These are phyloP conservation scores for Micrastur ruficollis DNA, from an alignment of 2,797 vertebrate species.

Conservation along the genomic window DNA sequence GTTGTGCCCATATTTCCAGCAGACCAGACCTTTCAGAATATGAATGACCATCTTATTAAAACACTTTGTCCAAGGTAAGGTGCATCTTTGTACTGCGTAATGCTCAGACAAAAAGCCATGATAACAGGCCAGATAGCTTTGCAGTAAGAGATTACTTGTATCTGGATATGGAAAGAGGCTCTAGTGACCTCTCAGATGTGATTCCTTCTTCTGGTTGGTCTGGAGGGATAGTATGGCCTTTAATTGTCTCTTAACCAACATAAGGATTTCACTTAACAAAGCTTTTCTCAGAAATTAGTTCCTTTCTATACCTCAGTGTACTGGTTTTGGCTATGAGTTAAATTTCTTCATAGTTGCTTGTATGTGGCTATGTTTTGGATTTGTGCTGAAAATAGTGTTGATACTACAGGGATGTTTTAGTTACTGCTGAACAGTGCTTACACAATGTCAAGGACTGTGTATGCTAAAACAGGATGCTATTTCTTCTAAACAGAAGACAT, in stretches of 20 bases:
- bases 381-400: neutral
- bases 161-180: rapidly evolving
- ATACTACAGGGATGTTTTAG: neutral
- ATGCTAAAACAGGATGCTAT: neutral
- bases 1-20: neutral
- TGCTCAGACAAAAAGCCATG: neutral
- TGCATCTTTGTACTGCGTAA: neutral
- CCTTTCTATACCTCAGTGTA: neutral
- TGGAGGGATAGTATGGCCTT: neutral
- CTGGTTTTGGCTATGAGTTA: neutral
- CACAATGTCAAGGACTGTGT: too few relatives aligned
- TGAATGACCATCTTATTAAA: neutral
- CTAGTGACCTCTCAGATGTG: neutral
- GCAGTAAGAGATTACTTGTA: neutral
- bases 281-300: neutral
- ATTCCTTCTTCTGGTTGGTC: neutral
- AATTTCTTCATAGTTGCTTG: neutral
- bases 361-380: neutral
- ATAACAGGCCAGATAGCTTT: neutral
- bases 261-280: neutral
- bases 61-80: neutral
- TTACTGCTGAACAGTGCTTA: neutral
- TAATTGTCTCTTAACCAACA: neutral
- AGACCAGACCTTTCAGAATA: neutral
- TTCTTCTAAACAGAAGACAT: neutral